phyloP scores from a whole-genome alignment of 2,888 invertebrate species.

The Tridacna crocea region DNA sequence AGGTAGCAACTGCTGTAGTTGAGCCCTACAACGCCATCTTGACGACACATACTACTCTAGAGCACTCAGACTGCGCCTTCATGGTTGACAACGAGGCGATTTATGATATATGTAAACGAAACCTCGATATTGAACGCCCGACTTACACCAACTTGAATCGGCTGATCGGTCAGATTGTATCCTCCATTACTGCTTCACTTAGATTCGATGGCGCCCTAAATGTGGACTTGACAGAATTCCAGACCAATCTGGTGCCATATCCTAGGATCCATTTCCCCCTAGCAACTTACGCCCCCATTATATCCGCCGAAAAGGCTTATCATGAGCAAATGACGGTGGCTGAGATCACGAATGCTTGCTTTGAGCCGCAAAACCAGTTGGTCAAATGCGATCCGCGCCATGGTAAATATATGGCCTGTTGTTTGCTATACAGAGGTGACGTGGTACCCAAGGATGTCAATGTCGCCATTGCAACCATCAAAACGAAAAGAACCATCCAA shows the following conservation, averaged over 20 bases:
- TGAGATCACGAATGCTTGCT: neutral
- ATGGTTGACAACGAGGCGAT: conserved; percentile 1
- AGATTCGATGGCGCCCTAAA: neutral
- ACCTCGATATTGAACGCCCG: neutral
- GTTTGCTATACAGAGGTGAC: neutral
- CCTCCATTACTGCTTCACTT: neutral
- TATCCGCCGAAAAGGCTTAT: neutral
- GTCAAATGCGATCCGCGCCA: neutral
- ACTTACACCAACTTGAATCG: neutral
- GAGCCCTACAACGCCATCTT: neutral
- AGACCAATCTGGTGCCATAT: neutral
- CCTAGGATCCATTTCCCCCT: neutral
- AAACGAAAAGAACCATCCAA: neutral
- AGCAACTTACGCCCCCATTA: neutral
- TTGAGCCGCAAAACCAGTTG: neutral
- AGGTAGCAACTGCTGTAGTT: neutral
- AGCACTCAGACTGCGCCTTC: neutral
- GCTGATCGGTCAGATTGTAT: neutral
- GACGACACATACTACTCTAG: neutral
- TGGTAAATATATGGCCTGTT: neutral
- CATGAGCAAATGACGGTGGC: neutral
- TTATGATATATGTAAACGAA: neutral
- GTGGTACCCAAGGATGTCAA: neutral
- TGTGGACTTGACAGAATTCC: neutral
- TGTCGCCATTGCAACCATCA: neutral